Base-by-base conservation (phyloP, 2,888 invertebrate genomes). In the Coremacera marginata region DNA sequence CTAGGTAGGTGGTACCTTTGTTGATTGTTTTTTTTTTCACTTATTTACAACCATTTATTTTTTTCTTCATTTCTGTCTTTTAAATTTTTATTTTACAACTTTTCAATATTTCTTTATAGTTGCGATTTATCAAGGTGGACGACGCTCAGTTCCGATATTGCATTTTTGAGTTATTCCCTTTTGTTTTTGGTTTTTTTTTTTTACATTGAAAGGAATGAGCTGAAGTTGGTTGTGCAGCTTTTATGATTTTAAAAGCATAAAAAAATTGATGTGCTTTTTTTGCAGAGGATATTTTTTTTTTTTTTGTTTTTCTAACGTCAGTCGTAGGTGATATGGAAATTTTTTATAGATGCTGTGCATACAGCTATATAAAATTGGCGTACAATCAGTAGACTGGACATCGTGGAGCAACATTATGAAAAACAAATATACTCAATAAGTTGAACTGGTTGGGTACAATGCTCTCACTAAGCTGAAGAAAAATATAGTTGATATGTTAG, bases 1-100 rank as follows among this genome's bases (percentile, higher is more conserved):
- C 77, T 14, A 72, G 76, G 77, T 78, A 78, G 80, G 80, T 78
- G 78, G 57, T 77, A 70, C 78, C 78, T 77, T 73, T 31, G 79
- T 76, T 44, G 19, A 27, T 16, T 37, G 7, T 67, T 65, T 67
- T 68, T 27, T 71, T 71, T 71, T 31, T 71, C 37, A 55, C n/a
- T 57, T 34, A 22, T 65, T 44, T 76, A 25, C 25, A 37, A 3
- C 5, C 70, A 19, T 52, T 62, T 78, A 19, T 52, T 62, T 78
- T 65, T 22, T 62, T 31, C 25, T 52, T 27, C 70, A 11, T 67
- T 68, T 71, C 63, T 14, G 19, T 9, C 71, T 52, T 65, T 70
- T 70, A 25, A 37, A 16, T 16, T 70, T 70, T 78, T 68, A 19
- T 37, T 67, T 67, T 55, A 34, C 55, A 31, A 14, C 49, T 51